A percentile compares a stretch with the other conserved stretches of the same genome.
These are phyloP conservation scores for Meles meles DNA, from an alignment of 2,113 vertebrate species.

Conservation along the genomic window DNA sequence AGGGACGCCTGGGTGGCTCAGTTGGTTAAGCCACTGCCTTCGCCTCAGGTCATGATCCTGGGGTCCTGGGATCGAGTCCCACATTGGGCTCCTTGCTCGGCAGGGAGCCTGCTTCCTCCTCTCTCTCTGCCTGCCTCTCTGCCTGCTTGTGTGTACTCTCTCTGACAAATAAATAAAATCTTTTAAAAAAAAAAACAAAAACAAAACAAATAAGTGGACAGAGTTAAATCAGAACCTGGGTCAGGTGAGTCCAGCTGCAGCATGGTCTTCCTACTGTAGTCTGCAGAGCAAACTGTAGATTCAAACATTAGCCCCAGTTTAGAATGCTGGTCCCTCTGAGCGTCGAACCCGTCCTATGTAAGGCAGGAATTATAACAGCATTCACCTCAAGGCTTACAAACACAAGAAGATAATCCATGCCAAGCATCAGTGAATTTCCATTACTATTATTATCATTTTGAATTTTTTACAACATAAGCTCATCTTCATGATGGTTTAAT, in stretches of 20 bases:
- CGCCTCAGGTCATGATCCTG: too few relatives aligned
- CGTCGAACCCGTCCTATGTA: accelerated
- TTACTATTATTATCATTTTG: background rate
- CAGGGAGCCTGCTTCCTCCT: too few relatives aligned
- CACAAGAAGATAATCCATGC: background rate
- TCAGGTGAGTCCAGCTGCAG: background rate
- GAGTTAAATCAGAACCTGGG: background rate
- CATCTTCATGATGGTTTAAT: background rate
- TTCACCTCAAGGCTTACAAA: background rate
- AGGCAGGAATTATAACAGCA: too few relatives aligned
- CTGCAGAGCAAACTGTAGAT: background rate
- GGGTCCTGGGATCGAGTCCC: too few relatives aligned
- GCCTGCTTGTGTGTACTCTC: too few relatives aligned
- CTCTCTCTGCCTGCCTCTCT: too few relatives aligned
- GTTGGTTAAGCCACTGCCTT: too few relatives aligned
- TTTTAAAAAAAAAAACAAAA: too few relatives aligned
- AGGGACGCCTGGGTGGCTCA: background rate
- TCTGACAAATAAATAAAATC: too few relatives aligned
- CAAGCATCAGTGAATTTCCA: background rate
- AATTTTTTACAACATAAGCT: background rate
- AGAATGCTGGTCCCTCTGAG: background rate
- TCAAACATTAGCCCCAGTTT: background rate
- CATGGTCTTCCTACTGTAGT: accelerated
- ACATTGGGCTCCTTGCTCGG: too few relatives aligned
- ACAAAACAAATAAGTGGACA: too few relatives aligned